phyloP scores from a whole-genome alignment of 2,888 invertebrate genomes.

The Ochropleura leucogaster region DNA sequence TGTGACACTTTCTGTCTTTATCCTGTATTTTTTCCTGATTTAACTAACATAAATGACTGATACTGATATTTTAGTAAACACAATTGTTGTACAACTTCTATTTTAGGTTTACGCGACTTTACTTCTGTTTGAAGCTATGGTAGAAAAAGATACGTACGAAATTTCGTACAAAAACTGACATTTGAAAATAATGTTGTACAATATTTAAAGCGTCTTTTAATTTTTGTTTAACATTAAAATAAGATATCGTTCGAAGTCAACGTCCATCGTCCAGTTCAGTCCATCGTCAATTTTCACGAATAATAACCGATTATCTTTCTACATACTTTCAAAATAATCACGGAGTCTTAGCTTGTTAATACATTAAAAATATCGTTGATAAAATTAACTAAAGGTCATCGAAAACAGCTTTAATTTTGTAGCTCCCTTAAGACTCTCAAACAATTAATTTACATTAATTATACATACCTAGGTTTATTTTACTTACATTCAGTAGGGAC shows the following conservation, averaged over 20 bases:
- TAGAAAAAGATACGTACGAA: background rate
- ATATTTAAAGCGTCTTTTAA: no score
- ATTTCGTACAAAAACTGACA: background rate
- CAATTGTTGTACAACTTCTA: background rate
- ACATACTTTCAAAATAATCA: background rate
- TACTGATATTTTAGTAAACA: background rate
- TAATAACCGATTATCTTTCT: background rate
- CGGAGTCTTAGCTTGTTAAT: background rate
- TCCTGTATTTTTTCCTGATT: background rate
- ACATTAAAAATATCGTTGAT: background rate
- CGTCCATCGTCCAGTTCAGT: no score
- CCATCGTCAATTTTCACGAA: no score
- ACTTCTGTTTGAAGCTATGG: background rate
- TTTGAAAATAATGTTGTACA: background rate
- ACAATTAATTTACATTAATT: background rate
- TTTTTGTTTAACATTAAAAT: no score
- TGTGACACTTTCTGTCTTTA: no score
- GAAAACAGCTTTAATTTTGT: background rate
- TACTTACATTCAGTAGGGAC: constrained; percentile 30
- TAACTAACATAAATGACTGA: background rate
- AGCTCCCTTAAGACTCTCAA: background rate
- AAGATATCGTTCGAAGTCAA: no score
- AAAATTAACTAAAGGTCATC: background rate
- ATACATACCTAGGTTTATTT: constrained; percentile 11
- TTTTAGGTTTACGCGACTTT: background rate